phyloP scores from a whole-genome alignment of 2,797 vertebrate genomes.

The Cryptoblepharus egeriae region DNA sequence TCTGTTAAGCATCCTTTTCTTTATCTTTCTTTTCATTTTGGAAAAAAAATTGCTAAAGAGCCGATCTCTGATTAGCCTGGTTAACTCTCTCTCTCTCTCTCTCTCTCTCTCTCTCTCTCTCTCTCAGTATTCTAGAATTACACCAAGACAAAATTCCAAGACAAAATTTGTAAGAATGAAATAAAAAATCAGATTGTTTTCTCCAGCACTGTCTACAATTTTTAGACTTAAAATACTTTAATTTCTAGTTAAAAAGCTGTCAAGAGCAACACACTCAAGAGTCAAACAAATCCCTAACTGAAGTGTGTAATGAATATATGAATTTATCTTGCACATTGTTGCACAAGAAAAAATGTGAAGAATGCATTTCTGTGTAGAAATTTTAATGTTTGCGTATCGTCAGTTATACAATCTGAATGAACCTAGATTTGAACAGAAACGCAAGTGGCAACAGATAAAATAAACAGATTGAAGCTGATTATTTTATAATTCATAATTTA shows the following conservation, averaged over 20 bases:
- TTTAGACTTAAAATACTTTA: constrained; percentile 22
- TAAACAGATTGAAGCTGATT: constrained; percentile 57
- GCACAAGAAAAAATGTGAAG: neutral
- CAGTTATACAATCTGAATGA: constrained; percentile 39
- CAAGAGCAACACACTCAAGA: neutral
- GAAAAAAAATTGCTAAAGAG: constrained; percentile 14
- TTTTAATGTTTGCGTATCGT: constrained; percentile 12
- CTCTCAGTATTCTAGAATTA: too few species aligned
- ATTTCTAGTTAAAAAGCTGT: neutral
- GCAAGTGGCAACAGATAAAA: neutral
- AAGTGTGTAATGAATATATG: constrained; percentile 21
- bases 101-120: too few species aligned
- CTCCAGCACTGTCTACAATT: constrained; percentile 32
- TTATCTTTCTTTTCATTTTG: neutral
- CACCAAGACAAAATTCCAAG: neutral
- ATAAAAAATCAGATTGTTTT: constrained; percentile 37
- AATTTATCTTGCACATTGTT: constrained; percentile 27
- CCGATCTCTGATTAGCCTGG: constrained; percentile 28
- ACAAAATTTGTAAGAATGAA: constrained; percentile 16
- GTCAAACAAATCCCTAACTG: constrained; percentile 41
- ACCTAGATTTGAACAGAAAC: constrained; percentile 41
- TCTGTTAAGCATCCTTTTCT: constrained; percentile 9
- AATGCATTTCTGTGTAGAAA: neutral
- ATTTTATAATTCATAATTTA: constrained; percentile 59
- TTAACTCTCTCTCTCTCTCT: constrained; percentile 6